Base-by-base conservation (phyloP, 2,113 vertebrate species). In the Periophthalmus modestus region DNA sequence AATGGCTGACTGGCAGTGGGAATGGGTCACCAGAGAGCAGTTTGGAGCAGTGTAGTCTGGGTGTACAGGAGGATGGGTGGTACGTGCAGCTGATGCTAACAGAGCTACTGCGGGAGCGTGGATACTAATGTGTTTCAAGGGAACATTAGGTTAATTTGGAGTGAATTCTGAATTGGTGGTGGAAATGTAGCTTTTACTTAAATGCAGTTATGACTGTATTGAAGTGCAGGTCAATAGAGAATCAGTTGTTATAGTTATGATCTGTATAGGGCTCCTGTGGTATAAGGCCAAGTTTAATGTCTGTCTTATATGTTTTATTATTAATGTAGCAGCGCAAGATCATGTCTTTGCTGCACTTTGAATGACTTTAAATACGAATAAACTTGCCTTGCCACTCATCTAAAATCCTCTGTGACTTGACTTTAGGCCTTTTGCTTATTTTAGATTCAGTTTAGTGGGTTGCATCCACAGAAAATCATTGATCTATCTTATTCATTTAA, bases 1-100 rank as follows among this genome's bases (percentile, higher is more conserved):
- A 90, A 89, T 65, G 73, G 77, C 88, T 88, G 89, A 90, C 84
- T 59, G 83, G 80, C 72, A 75, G 83, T 83, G 78, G 79, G 78
- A 85, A 92, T 82, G 66, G 82, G 81, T 89, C 85, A 87, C 72
- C 66, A 81, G 86, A 90, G 91, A 87, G 82, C 80, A 80, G 86
- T 91, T 92, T 76, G 79, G 84, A 78, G 79, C 82, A 71, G 48
- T 46, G 2, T 81, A 87, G 89, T 90, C 88, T 87, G 79, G 71
- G 65, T 72, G 57, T 72, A 39, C 62, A 65, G 62, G 34, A 77
- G 82, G 80, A 65, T 52, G 83, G 85, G 80, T 69, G n/a, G 19
- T 80, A 71, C 69, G 78, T 84, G 77, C 73, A 69, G 50, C 68
- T 13, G 57, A 58, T 61, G 54, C 79, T 71, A 79, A 80, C 72